Percentiles rank a stretch among this genome's conserved stretches.
phyloP scores from a whole-genome alignment of 2,113 vertebrate genomes.

The Lethenteron reissneri region DNA sequence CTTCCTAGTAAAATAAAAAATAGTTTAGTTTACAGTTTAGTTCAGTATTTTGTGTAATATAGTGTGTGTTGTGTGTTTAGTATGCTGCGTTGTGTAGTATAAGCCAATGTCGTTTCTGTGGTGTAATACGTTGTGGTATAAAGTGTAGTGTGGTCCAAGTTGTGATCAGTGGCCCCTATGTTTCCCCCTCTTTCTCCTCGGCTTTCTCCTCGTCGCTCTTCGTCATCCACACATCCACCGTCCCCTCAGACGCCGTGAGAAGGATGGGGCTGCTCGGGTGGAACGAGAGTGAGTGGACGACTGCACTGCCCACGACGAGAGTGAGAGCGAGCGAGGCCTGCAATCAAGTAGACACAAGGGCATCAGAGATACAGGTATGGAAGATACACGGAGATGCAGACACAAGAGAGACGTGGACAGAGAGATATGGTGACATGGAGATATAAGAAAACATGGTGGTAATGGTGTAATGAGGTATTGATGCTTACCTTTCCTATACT shows the following conservation, averaged over 20 bases:
- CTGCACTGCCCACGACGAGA: conserved; percentile 35
- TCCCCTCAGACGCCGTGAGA: conserved; percentile 40
- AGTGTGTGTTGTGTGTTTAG: too few species aligned
- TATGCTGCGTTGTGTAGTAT: too few species aligned
- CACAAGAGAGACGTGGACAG: background rate
- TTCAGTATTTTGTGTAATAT: too few species aligned
- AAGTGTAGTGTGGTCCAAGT: too few species aligned
- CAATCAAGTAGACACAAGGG: background rate
- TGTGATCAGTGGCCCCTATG: too few species aligned
- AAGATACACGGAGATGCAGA: background rate
- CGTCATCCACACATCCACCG: conserved; percentile 46
- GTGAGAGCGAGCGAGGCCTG: conserved; percentile 41
- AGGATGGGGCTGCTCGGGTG: conserved; percentile 46
- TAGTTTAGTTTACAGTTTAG: too few species aligned
- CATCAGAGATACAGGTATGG: background rate
- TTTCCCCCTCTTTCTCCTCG: background rate
- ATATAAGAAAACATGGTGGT: background rate
- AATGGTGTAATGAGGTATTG: background rate
- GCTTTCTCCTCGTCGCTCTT: conserved; percentile 26
- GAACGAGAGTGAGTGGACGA: conserved; percentile 59
- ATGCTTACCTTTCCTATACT: background rate
- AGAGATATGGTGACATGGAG: background rate
- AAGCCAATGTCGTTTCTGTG: too few species aligned
- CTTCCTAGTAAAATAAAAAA: too few species aligned
- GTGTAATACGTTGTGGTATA: too few species aligned